Evolutionary conservation across 2,797 vertebrate genomes (phyloP).

Genomic region (Tangara arthus): DNA sequence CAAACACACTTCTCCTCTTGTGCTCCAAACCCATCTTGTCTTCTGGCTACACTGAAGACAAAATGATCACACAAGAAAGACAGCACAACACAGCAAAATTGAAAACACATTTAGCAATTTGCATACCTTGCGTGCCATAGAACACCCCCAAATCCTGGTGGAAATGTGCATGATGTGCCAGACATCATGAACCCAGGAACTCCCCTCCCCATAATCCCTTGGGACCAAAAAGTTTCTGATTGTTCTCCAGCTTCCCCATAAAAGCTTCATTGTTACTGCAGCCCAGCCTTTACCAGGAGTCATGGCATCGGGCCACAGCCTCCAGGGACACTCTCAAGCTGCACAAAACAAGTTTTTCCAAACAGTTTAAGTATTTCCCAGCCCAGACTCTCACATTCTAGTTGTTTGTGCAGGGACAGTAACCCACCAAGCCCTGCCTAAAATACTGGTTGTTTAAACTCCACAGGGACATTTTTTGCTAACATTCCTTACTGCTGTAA

Average conservation of each 20-base stretch:
- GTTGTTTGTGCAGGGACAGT: conserved; percentile 68
- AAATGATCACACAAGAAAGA: conserved; percentile 32
- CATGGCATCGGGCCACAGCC: conserved; percentile 65
- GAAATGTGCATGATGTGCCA: conserved; percentile 61
- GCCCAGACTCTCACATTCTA: conserved; percentile 63
- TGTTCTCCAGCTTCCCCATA: conserved; percentile 66
- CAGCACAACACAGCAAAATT: conserved; percentile 11
- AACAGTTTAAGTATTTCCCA: conserved; percentile 68
- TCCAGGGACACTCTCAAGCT: conserved; percentile 67
- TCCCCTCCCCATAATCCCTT: conserved; percentile 65
- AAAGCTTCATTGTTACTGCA: conserved; percentile 67
- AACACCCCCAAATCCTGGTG: conserved; percentile 70
- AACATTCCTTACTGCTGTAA: conserved; percentile 44
- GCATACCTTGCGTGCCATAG: conserved; percentile 62
- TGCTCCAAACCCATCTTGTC: neutral
- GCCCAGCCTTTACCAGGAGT: conserved; percentile 64
- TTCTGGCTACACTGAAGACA: neutral
- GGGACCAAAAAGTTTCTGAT: conserved; percentile 56
- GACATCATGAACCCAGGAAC: conserved; percentile 70
- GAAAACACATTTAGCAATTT: conserved; percentile 60
- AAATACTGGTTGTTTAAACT: conserved; percentile 59
- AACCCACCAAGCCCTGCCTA: conserved; percentile 57
- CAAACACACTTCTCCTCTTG: neutral
- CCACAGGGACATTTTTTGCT: conserved; percentile 55
- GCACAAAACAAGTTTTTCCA: conserved; percentile 68